Evolutionary conservation across 2,113 vertebrate species (phyloP).

Genomic region (Cyphomyrus plagiostoma): DNA sequence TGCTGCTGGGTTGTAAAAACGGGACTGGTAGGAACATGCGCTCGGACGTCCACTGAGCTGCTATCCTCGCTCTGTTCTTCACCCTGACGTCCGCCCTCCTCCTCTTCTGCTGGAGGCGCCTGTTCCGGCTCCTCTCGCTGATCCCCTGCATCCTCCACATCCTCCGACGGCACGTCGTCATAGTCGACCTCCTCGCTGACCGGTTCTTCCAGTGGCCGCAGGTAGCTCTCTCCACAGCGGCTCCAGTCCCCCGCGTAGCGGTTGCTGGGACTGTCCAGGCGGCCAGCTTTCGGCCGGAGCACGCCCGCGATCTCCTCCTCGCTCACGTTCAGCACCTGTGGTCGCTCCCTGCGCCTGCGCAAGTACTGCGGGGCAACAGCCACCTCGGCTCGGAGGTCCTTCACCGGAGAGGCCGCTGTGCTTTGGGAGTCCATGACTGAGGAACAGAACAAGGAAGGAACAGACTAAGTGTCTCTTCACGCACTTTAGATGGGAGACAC

Average conservation of each 20-base stretch:
- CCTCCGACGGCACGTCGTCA: conserved; percentile 76
- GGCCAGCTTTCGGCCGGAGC: conserved; percentile 71
- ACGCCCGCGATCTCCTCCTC: conserved; percentile 62
- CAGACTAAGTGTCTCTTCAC: not conserved
- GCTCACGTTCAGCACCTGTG: conserved; percentile 78
- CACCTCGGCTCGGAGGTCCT: conserved; percentile 33
- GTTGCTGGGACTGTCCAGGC: conserved; percentile 91
- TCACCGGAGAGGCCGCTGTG: conserved; percentile 49
- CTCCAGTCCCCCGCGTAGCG: conserved; percentile 98
- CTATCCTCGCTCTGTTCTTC: conserved; percentile 46
- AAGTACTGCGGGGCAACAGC: conserved; percentile 58
- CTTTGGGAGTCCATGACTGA: conserved; percentile 63
- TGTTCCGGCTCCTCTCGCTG: conserved; percentile 39
- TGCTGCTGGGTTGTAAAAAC: conserved; percentile 31
- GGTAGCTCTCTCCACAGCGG: conserved; percentile 77
- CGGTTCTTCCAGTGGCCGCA: conserved; percentile 50
- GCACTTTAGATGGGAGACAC: not conserved
- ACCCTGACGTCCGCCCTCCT: conserved; percentile 23
- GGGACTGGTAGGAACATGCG: conserved; percentile 33
- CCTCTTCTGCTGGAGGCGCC: conserved; percentile 36
- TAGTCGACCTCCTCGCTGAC: conserved; percentile 73
- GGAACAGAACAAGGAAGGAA: conserved; percentile 46
- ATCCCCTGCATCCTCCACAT: conserved; percentile 44
- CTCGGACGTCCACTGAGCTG: conserved; percentile 34
- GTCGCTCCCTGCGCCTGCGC: conserved; percentile 78